These are phyloP conservation scores for Suillia variegata DNA, from an alignment of 2,888 invertebrate genomes.

Conservation along the genomic window DNA sequence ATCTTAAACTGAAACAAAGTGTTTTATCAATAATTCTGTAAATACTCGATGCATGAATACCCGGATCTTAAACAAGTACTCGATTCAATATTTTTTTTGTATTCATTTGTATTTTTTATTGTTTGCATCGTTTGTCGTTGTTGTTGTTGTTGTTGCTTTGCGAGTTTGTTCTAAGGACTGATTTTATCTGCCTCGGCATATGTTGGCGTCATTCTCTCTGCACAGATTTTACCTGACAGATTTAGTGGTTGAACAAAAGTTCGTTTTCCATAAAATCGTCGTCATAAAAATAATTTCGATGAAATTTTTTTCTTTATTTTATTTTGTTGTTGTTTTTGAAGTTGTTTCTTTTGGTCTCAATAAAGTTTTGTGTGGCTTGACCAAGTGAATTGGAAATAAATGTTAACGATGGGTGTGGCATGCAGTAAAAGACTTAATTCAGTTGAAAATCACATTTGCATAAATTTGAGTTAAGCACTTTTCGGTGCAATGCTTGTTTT, in stretches of 20 bases:
- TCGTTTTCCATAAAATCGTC: conserved; percentile 41
- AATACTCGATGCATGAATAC: too few relatives aligned
- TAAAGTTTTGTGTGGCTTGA: neutral
- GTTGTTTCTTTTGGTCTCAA: neutral
- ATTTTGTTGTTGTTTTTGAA: conserved; percentile 16
- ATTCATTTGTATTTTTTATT: too few relatives aligned
- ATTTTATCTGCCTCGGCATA: too few relatives aligned
- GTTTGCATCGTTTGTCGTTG: too few relatives aligned
- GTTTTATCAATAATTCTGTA: too few relatives aligned
- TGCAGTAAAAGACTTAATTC: neutral
- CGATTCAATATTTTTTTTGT: too few relatives aligned
- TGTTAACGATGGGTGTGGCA: conserved; percentile 1
- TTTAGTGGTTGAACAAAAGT: conserved; percentile 46
- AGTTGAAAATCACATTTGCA: too few relatives aligned
- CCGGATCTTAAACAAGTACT: too few relatives aligned
- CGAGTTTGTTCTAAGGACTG: neutral
- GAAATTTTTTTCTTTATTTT: conserved; percentile 21
- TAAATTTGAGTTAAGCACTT: too few relatives aligned
- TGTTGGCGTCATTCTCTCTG: conserved; percentile 15
- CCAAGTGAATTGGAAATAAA: neutral
- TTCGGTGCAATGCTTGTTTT: too few relatives aligned
- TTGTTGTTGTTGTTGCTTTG: neutral
- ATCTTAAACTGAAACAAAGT: too few relatives aligned
- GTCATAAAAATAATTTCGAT: conserved; percentile 31
- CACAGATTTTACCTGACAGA: conserved; percentile 43